Percentiles rank a stretch among this genome's conserved stretches.
These are phyloP conservation scores for Drosophila nasuta DNA, from an alignment of 1,140 invertebrate species.

Conservation along the genomic window DNA sequence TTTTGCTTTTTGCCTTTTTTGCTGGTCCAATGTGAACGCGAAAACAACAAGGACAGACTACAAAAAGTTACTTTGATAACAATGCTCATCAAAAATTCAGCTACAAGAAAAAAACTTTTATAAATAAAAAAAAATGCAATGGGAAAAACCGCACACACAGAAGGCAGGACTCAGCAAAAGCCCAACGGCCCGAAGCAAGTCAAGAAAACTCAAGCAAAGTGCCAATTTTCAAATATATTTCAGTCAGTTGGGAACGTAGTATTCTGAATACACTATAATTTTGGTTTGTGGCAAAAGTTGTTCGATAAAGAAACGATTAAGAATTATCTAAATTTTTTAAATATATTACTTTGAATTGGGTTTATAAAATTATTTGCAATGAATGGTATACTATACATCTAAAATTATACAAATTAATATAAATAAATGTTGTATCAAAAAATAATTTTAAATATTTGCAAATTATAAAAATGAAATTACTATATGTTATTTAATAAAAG, in stretches of 20 bases:
- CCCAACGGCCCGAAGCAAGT: conserved; percentile 28
- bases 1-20: background rate
- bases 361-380: too few species aligned
- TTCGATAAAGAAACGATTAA: too few species aligned
- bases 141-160: conserved; percentile 63
- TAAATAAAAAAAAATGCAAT: conserved; percentile 47
- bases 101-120: conserved; percentile 81
- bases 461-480: too few species aligned
- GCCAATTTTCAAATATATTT: background rate
- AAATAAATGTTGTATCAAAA: too few species aligned
- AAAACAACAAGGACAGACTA: conserved; percentile 34
- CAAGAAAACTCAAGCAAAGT: conserved; percentile 20
- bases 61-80: conserved; percentile 75
- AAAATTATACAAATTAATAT: too few species aligned
- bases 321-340: too few species aligned
- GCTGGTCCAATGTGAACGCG: conserved; percentile 14
- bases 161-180: conserved; percentile 20
- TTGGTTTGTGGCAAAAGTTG: background rate
- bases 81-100: conserved; percentile 75
- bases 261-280: background rate
- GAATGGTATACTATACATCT: too few species aligned
- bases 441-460: too few species aligned
- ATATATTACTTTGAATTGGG: too few species aligned
- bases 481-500: too few species aligned
- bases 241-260: background rate